Evolutionary conservation across 2,797 vertebrate genomes (phyloP), one percentile per base, ranked within the genome.

Genomic region (Argyrosomus regius): DNA sequence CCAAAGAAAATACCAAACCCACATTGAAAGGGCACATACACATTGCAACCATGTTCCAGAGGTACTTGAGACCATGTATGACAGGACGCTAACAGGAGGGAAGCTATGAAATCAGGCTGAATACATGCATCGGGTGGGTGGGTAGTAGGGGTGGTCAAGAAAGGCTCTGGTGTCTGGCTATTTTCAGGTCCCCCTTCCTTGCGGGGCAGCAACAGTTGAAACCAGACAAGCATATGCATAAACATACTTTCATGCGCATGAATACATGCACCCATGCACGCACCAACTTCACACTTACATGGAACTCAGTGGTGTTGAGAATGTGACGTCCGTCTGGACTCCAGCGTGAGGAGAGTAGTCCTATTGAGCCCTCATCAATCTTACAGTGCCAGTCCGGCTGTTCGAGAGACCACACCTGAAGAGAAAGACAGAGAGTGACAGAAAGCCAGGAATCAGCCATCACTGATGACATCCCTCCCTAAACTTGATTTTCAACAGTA

Each of bases 301-400:
- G 97, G 95, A 99, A 99, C 92, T 99, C 98, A 0, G 98, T 98
- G 43, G 98, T 99, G 91, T 99, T 99, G 94, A 99, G 97, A 92
- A 99, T 96, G 96, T 99, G 98, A 95, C 98, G 97, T 82, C 97
- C 98, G 10, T 99, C 98, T 1, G 98, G 98, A 88, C 98, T 98
- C 98, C 98, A 99, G 87, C 97, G 96, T 0, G 98, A 98, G 48
- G 97, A 96, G 83, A 98, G 96, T 86, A 99, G 95, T 71, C 98
- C 98, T 0, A 98, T 98, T 0, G 98, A 99, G 49, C 98, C 98
- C 92, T 99, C 98, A 14, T 99, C 98, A 26, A 99, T 98, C 90
- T 97, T 98, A 87, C 98, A 99, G 95, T 97, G 97, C 98, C 98
- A 99, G 61, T 97, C 97, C 0, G 97, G 97, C 95, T 99, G 97